These are phyloP conservation scores for Zingel zingel DNA, from an alignment of 2,113 vertebrate genomes.

Conservation along the genomic window DNA sequence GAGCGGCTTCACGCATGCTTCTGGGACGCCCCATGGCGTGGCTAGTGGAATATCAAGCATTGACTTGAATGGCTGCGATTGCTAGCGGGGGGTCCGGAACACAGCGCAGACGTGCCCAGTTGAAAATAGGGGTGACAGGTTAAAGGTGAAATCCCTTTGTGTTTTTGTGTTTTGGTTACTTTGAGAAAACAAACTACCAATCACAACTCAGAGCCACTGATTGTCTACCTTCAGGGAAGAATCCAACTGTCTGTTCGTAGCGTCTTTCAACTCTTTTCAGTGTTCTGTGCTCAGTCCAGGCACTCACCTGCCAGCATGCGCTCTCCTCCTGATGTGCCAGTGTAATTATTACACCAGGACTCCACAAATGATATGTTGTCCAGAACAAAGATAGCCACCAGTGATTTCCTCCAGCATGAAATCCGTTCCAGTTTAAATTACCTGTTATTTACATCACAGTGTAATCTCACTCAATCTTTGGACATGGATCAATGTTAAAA, in stretches of 20 bases:
- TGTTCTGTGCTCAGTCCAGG: conserved; percentile 9
- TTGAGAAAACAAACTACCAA: not conserved
- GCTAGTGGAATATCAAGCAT: no score
- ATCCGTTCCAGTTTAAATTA: not conserved
- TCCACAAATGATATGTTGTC: not conserved
- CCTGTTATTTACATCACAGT: not conserved
- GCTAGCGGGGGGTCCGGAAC: no score
- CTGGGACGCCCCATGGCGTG: no score
- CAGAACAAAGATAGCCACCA: not conserved
- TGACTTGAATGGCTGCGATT: no score
- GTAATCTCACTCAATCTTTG: not conserved
- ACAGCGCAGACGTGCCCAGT: no score
- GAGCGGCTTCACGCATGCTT: no score
- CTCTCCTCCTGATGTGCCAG: conserved; percentile 7
- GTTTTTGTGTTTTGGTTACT: not conserved
- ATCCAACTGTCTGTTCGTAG: conserved; percentile 3
- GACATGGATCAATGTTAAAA: not conserved
- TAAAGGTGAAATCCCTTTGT: not conserved
- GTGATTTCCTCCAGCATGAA: not conserved
- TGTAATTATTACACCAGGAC: conserved; percentile 10
- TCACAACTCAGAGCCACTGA: not conserved
- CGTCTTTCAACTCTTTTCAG: not conserved
- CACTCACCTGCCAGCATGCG: conserved; percentile 11
- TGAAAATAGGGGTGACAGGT: no score
- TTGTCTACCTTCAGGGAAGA: not conserved